Evolutionary conservation across 2,113 vertebrate species (phyloP), one percentile per base, ranked within the genome.

Genomic region (Pterocles orientalis): DNA sequence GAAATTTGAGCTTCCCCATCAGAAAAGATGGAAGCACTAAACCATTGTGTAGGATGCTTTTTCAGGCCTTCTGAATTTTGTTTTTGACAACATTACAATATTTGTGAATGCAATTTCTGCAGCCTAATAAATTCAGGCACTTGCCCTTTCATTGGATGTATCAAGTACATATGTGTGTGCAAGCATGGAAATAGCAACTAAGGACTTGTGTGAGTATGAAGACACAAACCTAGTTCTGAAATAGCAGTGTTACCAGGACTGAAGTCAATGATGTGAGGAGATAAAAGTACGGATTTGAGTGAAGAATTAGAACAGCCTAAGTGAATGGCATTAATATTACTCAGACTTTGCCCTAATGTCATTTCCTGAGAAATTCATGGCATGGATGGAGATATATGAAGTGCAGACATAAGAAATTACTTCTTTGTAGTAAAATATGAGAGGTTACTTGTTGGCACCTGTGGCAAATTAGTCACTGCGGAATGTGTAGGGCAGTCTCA

Each of bases 381-480:
- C 16, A 15, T 13, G 6, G 7, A 8, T 14, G 3, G 77, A 90
- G 23, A 72, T 16, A 31, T 6, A 64, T 5, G 54, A 72, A 72
- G 14, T 0, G 0, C 39, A 85, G 36, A 62, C 8, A 87, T 20
- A 5, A 6, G 14, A 7, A 39, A 60, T 54, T 79, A 6, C 16
- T 69, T 66, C 43, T 69, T 26, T 56, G 16, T 43, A 57, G 17
- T 75, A 88, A 86, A 90, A 54, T 3, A 56, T 3, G 23, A 82
- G 20, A 80, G 43, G 7, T 8, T 75, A 16, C 51, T 50, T 75
- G 8, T 39, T 77, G 50, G 84, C 2, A 53, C 31, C 11, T 58
- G 15, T 50, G 66, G 39, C 15, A 92, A 72, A 72, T 29, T 26
- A 57, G 26, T 54, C 57, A 60, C 11, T 53, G 39, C 23, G 51